Base-by-base conservation (phyloP, 2,888 invertebrate species). In the Aelia acuminata region DNA sequence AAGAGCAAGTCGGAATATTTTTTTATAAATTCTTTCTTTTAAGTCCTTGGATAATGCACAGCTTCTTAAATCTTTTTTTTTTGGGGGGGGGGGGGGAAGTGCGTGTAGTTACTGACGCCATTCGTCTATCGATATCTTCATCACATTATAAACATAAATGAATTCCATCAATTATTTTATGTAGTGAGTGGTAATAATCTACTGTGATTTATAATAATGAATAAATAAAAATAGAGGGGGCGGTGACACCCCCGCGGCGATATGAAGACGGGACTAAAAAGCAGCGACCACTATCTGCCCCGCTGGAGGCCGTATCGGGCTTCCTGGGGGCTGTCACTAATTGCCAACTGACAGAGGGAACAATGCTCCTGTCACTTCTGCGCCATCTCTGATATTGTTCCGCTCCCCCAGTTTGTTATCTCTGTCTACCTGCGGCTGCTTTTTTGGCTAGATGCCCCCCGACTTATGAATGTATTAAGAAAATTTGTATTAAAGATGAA, bases 301-400 rank as follows among this genome's bases (percentile, higher is more conserved):
- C 11, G 43, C 43, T 47, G 80, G 43, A 5, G 39, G 80, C 80
- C 43, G 80, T 80, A 80, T 80, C 80, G 80, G 39, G 80, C 80
- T 80, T 80, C 80, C 80, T 80, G 80, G 43, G 20, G n/a, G 22
- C 80, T 80, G 80, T 80, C 80, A 80, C 80, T 80, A 80, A 80
- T 80, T 80, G 80, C 35, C 18, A 80, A 80, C 80, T 80, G 80
- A 80, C 80, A 80, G 80, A 22, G 39, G 43, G 80, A 80, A 80
- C 80, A 80, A 80, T 80, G 43, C 43, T 47, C 80, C 80, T 80
- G 80, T 80, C 80, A 80, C 43, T n/a, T n/a, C 22, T 13, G 39
- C 43, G 7, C 80, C 80, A 80, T 80, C 80, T 80, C 80, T 80
- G 80, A 80, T 80, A 80, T 47, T 80, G 80, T 80, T 43, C 43